Base-by-base conservation (phyloP, 2,888 invertebrate species). In the Bombylius major region DNA sequence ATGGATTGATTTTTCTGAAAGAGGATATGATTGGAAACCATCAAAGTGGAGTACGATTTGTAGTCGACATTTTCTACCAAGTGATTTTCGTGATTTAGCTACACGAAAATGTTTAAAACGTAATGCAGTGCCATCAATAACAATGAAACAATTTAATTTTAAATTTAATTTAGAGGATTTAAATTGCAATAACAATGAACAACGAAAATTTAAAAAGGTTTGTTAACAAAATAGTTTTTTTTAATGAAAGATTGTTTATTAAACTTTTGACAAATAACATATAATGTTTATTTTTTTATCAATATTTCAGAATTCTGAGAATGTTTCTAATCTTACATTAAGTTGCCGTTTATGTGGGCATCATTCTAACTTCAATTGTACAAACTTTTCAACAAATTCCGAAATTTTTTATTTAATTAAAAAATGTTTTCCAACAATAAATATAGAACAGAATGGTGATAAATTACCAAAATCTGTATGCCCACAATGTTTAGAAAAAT, bases 41-140 rank as follows among this genome's bases (percentile, higher is more conserved):
- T 70, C 70, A 3, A 68, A 69, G 53, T 74, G 75, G 72, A 72
- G 71, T 52, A 67, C 74, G 1, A 65, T 75, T 7, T 75, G 74
- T 59, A 72, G 74, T 59, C 68, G 70, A 0, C 74, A 75, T 54
- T 75, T 75, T 58, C 51, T 61, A 0, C 66, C 67, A 4, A 61
- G 65, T 1, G 75, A 73, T 59, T 75, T 73, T 56, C 67, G 66
- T 1, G 69, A 68, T 55, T 48, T 39, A 42, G 33, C 50, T 1
- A 33, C 54, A 23, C 33, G 58, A 31, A 58, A 58, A 44, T 51
- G 56, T 31, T 39, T 58, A n/a, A 53, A 46, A 39, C 49, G 49
- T 9, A 34, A 51, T 39, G 56, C 58, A 33, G 36, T 53, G 9
- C 58, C 58, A 32, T 51, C 55, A 11, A 42, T 59, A 8, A 58